These are phyloP conservation scores for Epistrophe grossulariae DNA, from an alignment of 2,888 invertebrate species.

Conservation along the genomic window DNA sequence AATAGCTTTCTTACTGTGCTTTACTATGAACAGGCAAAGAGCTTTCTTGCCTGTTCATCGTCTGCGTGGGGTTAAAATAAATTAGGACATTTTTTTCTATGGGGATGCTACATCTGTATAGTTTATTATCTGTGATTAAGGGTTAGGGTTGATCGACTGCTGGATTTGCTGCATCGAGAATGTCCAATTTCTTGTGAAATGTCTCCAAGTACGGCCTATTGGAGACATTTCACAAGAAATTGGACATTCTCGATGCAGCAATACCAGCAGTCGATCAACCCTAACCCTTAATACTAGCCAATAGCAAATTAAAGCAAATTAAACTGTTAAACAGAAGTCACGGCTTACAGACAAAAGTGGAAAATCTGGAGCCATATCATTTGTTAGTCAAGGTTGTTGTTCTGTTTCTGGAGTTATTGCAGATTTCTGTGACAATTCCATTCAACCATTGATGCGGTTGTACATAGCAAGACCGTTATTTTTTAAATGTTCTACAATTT, in stretches of 20 bases:
- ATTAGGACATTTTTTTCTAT: too few species aligned
- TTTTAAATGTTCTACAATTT: constrained; percentile 90
- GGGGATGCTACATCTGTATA: too few species aligned
- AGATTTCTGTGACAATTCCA: constrained; percentile 85
- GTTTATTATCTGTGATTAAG: constrained; percentile 82
- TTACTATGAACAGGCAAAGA: too few species aligned
- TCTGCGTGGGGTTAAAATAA: too few species aligned
- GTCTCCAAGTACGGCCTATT: constrained; percentile 85
- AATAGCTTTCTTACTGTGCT: too few species aligned
- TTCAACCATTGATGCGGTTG: constrained; percentile 88
- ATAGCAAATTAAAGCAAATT: constrained; percentile 30
- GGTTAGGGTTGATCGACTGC: constrained; percentile 57
- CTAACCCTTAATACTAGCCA: constrained; percentile 17
- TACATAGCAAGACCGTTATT: constrained; percentile 85
- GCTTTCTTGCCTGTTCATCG: too few species aligned
- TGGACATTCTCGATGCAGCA: constrained; percentile 76
- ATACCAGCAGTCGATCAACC: constrained; percentile 52
- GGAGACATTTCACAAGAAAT: constrained; percentile 84
- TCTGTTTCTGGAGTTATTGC: constrained; percentile 45
- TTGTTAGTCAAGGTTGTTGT: neutral
- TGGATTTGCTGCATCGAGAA: constrained; percentile 63
- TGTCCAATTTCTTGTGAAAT: constrained; percentile 83
- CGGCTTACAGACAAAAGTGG: constrained; percentile 96
- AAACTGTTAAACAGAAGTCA: constrained; percentile 94
- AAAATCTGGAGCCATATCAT: constrained; percentile 87